Evolutionary conservation across 2,888 invertebrate species (phyloP), one percentile per base, ranked within the genome.

Genomic region (Cryptus armator): DNA sequence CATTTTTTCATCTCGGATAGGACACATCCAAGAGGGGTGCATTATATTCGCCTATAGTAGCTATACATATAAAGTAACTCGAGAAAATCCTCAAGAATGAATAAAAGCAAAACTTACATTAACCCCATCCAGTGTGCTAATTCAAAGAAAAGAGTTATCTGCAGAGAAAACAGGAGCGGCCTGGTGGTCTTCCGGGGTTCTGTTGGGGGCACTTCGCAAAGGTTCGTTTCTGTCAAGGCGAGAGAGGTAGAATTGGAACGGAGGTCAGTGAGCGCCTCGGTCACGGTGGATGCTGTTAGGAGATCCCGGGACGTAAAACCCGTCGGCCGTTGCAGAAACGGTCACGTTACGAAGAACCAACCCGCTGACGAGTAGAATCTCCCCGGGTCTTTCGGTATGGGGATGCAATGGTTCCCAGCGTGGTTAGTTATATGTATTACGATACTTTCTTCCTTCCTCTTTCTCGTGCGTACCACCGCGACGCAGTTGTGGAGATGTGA

Each of bases 301-400:
- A 78, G 84, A 82, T 85, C 85, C 88, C 88, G 88, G 88, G 86
- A 88, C 91, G 90, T 91, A 90, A 91, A 91, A 91, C 88, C 89
- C 88, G 87, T 86, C 87, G 87, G 87, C 88, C 89, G 90, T 89
- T 89, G 87, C 91, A 85, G 76, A 81, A 86, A 77, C 87, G 88
- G 86, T 86, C 88, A 87, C 89, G 89, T 89, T 89, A 88, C 90
- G 89, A 89, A 89, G 89, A 88, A 86, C 89, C 89, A 87, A 79
- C 78, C 85, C 32, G 72, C 59, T 76, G 62, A 83, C 81, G 83
- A 83, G 6, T 75, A 75, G 76, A 89, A 89, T 89, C 87, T 77
- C 86, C 87, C 86, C 91, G 89, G 37, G 59, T 51, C 12, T 80
- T 56, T 66, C 19, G 19, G 53, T 16, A 19, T 77, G 77, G 78